phyloP scores from a whole-genome alignment of 1,140 invertebrate genomes.

The Drosophila bifasciata region DNA sequence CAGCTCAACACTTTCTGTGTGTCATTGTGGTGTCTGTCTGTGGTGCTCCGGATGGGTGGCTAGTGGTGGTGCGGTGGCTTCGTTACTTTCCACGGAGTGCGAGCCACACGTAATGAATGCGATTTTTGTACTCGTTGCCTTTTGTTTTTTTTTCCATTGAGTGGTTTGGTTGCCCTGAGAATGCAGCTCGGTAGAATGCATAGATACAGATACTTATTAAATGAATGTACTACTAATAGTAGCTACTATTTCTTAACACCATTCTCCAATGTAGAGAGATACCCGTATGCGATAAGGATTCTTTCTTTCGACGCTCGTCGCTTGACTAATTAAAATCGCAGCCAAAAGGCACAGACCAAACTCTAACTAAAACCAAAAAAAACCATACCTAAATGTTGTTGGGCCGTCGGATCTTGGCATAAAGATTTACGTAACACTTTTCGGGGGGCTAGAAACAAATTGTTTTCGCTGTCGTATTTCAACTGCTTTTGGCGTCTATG shows the following conservation, averaged over 20 bases:
- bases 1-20: conserved; percentile 80
- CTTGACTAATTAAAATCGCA: conserved; percentile 65
- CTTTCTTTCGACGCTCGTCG: conserved; percentile 47
- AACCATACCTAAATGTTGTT: conserved; percentile 17
- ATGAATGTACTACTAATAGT: background rate
- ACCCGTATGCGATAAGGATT: conserved; percentile 27
- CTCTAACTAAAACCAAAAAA: conserved; percentile 4
- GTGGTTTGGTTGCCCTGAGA: conserved; percentile 18
- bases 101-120: conserved; percentile 69
- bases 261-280: conserved; percentile 8
- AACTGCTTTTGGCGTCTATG: conserved; percentile 40
- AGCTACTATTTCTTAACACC: background rate
- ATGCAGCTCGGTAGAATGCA: background rate
- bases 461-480: conserved; percentile 71
- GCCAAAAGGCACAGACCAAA: background rate
- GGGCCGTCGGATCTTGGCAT: conserved; percentile 12
- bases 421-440: conserved; percentile 67
- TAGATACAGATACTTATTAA: background rate
- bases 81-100: conserved; percentile 38
- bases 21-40: conserved; percentile 71
- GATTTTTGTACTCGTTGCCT: conserved; percentile 52
- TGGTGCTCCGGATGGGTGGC: conserved; percentile 25
- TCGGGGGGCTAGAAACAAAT: conserved; percentile 56
- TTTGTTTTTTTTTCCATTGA: conserved; percentile 47
- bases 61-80: conserved; percentile 14